Percentiles rank a stretch among this genome's conserved stretches.
These are phyloP conservation scores for Rhinichthys osculus DNA, from an alignment of 2,797 vertebrate species.

Conservation along the genomic window DNA sequence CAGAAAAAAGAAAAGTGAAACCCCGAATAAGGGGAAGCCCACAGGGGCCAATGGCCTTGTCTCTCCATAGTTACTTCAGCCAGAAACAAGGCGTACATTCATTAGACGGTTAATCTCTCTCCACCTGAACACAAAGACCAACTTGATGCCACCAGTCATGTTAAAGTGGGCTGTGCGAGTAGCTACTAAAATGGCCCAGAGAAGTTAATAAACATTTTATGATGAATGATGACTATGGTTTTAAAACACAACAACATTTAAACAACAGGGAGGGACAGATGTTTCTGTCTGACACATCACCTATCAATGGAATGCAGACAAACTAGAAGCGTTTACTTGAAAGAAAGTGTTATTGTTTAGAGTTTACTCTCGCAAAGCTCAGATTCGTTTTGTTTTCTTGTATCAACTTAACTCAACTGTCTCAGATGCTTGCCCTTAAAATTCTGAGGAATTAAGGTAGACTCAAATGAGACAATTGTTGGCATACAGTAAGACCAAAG, in stretches of 20 bases:
- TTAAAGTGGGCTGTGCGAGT: constrained; percentile 5
- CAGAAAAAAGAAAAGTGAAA: constrained; percentile 39
- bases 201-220: constrained; percentile 21
- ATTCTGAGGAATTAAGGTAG: not conserved
- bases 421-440: not conserved
- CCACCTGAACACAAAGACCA: constrained; percentile 50
- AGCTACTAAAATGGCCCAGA: constrained; percentile 25
- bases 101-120: constrained; percentile 44
- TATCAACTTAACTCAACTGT: not conserved
- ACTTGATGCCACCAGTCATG: constrained; percentile 22
- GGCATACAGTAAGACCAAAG: not conserved
- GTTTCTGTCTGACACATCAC: not conserved
- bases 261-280: not conserved
- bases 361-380: not conserved
- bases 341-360: not conserved
- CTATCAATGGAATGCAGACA: constrained; percentile 45
- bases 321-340: constrained; percentile 11
- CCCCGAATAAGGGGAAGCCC: not conserved
- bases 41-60: constrained; percentile 10
- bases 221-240: not conserved
- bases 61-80: constrained; percentile 23
- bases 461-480: not conserved
- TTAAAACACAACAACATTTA: not conserved
- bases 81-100: constrained; percentile 50
- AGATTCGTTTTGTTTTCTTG: not conserved